A percentile compares a stretch with the other conserved stretches of the same genome.
Conservation (phyloP, 2,113 vertebrate species). For the Caranx melampygus region DNA sequence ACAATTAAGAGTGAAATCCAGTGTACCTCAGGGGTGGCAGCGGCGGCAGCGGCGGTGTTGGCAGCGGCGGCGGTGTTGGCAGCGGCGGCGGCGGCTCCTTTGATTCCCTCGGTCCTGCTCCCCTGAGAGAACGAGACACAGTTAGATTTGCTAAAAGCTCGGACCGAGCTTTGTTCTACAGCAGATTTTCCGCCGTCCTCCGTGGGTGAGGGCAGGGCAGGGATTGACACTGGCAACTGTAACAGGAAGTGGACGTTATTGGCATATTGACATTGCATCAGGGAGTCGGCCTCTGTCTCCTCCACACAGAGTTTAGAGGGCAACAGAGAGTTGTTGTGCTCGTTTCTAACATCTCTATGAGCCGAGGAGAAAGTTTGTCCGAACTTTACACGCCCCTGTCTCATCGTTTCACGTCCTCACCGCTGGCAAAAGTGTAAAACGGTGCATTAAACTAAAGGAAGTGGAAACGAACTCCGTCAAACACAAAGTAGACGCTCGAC, state of each 20-base stretch:
- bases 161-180: neutral
- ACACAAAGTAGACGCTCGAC: no score
- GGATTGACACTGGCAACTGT: constrained; percentile 39
- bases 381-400: neutral
- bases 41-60: no score
- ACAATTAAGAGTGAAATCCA: constrained; percentile 2
- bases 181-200: constrained; percentile 5
- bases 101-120: neutral
- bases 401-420: no score
- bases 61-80: no score
- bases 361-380: neutral
- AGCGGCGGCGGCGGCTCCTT: neutral
- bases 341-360: neutral
- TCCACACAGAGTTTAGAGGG: constrained; percentile 27
- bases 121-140: neutral
- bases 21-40: no score
- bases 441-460: no score
- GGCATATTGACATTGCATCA: constrained; percentile 47
- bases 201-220: constrained; percentile 15
- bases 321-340: neutral
- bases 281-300: constrained; percentile 11
- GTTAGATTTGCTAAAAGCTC: neutral
- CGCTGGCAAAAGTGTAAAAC: no score
- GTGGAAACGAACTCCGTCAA: no score
- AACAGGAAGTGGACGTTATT: constrained; percentile 44